Base-by-base conservation (phyloP, 2,888 invertebrate species). In the Portevinia maculata region DNA sequence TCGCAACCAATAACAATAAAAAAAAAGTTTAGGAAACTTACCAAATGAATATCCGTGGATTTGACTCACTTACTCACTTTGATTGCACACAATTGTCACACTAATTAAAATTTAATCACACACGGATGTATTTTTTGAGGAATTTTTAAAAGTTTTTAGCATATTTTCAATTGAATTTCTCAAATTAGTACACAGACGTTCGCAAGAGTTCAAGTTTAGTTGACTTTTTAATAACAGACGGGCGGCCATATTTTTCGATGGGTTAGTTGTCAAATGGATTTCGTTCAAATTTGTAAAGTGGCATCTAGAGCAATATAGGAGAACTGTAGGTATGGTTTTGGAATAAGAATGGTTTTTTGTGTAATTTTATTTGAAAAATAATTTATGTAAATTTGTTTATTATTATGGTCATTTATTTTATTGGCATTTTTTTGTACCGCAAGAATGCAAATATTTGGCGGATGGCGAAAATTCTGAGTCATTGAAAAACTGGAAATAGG, bases 151-250 rank as follows among this genome's bases (percentile, higher is more conserved):
- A 62, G 52, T 73, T 83, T 78, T 71, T 71, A 67, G 62, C 83
- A 83, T 83, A 67, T 62, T 83, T 78, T 78, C 21, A 39, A 48
- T 30, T 44, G 67, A 83, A 83, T 76, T 83, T 83, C 28, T 50
- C 62, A 73, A 83, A 83, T 67, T 67, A 44, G 39, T 62, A 78
- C 83, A 76, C 83, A 83, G 83, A 83, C 83, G 83, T 78, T 83
- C 73, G 50, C 53, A 57, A 53, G 13, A 65, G 71, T 73, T 55
- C 28, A 65, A 76, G 55, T 83, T 67, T 24, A 46, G 28, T 70
- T 83, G 78, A 78, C 78, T 78, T 83, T 83, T 83, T 73, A 57
- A 83, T 62, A 83, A 83, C 83, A 83, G 55, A 83, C 13, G 64
- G 48, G 41, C 83, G 57, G 83, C 83, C 83, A 83, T 83, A 37